phyloP scores from a whole-genome alignment of 2,888 invertebrate species.

The Anodontia alba region DNA sequence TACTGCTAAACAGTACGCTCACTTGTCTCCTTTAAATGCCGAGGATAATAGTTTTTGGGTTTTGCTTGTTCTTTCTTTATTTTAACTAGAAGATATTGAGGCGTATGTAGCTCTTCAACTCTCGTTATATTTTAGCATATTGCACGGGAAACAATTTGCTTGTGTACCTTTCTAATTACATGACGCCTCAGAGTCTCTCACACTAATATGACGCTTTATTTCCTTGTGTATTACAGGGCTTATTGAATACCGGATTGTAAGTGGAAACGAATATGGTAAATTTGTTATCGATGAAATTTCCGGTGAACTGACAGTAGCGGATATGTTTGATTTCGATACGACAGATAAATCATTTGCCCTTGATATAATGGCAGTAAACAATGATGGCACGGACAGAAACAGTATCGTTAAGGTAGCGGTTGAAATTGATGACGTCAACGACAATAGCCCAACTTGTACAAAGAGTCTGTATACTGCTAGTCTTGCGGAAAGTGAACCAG shows the following conservation, averaged over 20 bases:
- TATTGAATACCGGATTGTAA: constrained; percentile 56
- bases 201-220: too few relatives aligned
- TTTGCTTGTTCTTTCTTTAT: too few relatives aligned
- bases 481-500: constrained; percentile 65
- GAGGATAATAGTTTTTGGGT: too few relatives aligned
- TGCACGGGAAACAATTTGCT: too few relatives aligned
- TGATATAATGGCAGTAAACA: constrained; percentile 55
- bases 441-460: constrained; percentile 68
- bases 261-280: constrained; percentile 57
- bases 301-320: constrained; percentile 67
- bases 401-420: constrained; percentile 94
- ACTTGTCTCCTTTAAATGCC: too few relatives aligned
- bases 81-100: too few relatives aligned
- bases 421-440: constrained; percentile 95
- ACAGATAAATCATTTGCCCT: constrained; percentile 60
- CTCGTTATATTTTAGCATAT: too few relatives aligned
- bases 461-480: constrained; percentile 45
- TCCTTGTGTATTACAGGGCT: not conserved
- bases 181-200: too few relatives aligned
- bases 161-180: too few relatives aligned
- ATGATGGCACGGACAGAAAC: constrained; percentile 57
- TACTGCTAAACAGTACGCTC: too few relatives aligned
- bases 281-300: constrained; percentile 67
- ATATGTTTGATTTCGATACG: constrained; percentile 71
- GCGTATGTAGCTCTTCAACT: too few relatives aligned